Conservation (phyloP, 1,140 invertebrate species). For the honey bee (Apis mellifera) region Amel_HAv3.1 CM009932.2:2325001-2325500, state of each 20-base stretch:
- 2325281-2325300: conserved; percentile 29
- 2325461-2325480: no score
- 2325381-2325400: neutral
- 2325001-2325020: no score
- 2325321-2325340: conserved; percentile 25
- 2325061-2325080: no score
- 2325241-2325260: conserved; percentile 46
- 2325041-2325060: no score
- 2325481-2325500: conserved; percentile 34
- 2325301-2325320: conserved; percentile 3
- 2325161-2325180: no score
- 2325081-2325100: no score
- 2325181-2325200: no score
- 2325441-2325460: conserved; percentile 9
- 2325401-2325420: neutral
- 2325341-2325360: neutral
- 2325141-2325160: no score
- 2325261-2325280: conserved; percentile 15
- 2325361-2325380: neutral
- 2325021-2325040: no score
- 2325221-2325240: neutral
- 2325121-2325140: no score
- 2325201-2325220: neutral
- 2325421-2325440: neutral
- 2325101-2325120: no score